A percentile compares a stretch with the other conserved stretches of the same genome.
These are phyloP conservation scores for Asobara japonica DNA, from an alignment of 1,140 invertebrate species.

Conservation along the genomic window DNA sequence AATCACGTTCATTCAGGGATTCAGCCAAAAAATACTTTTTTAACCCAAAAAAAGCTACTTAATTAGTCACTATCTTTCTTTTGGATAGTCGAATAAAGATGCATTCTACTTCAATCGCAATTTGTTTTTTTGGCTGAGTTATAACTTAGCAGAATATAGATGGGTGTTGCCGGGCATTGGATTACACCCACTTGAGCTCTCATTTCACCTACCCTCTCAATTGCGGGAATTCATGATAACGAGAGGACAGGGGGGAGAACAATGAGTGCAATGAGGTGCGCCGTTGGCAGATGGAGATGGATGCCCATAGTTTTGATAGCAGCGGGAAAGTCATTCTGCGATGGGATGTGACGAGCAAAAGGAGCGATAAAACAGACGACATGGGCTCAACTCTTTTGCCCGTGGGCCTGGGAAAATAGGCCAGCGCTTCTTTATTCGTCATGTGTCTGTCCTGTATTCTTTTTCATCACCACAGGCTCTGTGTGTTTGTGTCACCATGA, in stretches of 20 bases:
- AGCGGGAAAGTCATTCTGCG: not conserved
- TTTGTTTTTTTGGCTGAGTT: too few relatives aligned
- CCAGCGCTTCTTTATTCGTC: slow-evolving; percentile 36
- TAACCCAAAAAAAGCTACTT: too few relatives aligned
- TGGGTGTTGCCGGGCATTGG: too few relatives aligned
- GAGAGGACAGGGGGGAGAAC: slow-evolving; percentile 29
- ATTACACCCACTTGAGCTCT: too few relatives aligned
- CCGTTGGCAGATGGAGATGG: slow-evolving; percentile 24
- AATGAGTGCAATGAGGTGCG: slow-evolving; percentile 44
- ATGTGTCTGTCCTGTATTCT: not conserved
- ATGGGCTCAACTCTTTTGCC: not conserved
- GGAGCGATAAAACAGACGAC: not conserved
- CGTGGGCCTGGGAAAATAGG: slow-evolving; percentile 45
- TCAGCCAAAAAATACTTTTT: too few relatives aligned
- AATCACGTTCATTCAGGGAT: too few relatives aligned
- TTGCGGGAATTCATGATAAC: slow-evolving; percentile 29
- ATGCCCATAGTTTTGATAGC: slow-evolving; percentile 10
- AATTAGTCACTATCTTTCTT: too few relatives aligned
- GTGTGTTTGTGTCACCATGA: too few relatives aligned
- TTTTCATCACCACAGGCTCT: not conserved
- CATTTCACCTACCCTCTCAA: slow-evolving; percentile 1
- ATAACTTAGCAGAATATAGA: too few relatives aligned
- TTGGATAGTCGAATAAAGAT: too few relatives aligned
- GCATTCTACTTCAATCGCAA: too few relatives aligned
- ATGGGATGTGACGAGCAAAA: slow-evolving; percentile 22